Conservation (phyloP, 1,140 invertebrate species). For the Neodiprion fabricii region DNA sequence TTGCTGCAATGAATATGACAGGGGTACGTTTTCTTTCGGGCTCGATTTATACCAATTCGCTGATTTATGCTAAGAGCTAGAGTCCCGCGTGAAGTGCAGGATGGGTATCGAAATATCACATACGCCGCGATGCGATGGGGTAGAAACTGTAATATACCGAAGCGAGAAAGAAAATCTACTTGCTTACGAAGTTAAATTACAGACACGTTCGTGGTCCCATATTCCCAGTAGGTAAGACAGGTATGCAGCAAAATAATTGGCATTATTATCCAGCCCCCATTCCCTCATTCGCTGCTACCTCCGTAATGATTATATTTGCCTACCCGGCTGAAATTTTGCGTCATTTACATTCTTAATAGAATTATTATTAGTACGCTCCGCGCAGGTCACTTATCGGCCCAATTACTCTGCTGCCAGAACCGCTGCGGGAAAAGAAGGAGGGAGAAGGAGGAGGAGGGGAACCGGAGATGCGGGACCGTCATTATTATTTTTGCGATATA, state of each 20-base stretch:
- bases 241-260: constrained; percentile 20
- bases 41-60: neutral
- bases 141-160: too few relatives aligned
- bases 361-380: constrained; percentile 41
- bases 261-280: constrained; percentile 27
- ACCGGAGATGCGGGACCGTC: neutral
- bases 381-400: constrained; percentile 26
- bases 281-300: neutral
- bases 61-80: neutral
- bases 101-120: too few relatives aligned
- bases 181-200: constrained; percentile 3
- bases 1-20: neutral
- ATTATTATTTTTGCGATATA: constrained; percentile 51
- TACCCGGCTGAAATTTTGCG: constrained; percentile 30
- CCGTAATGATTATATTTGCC: constrained; percentile 36
- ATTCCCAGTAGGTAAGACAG: constrained; percentile 7
- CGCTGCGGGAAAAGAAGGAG: neutral
- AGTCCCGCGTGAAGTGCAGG: too few relatives aligned
- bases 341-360: constrained; percentile 47
- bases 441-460: too few relatives aligned
- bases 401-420: constrained; percentile 20
- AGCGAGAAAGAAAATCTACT: neutral
- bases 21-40: neutral
- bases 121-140: too few relatives aligned
- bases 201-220: neutral